Conservation (phyloP, 2,888 invertebrate genomes). For the Aporophyla lueneburgensis region DNA sequence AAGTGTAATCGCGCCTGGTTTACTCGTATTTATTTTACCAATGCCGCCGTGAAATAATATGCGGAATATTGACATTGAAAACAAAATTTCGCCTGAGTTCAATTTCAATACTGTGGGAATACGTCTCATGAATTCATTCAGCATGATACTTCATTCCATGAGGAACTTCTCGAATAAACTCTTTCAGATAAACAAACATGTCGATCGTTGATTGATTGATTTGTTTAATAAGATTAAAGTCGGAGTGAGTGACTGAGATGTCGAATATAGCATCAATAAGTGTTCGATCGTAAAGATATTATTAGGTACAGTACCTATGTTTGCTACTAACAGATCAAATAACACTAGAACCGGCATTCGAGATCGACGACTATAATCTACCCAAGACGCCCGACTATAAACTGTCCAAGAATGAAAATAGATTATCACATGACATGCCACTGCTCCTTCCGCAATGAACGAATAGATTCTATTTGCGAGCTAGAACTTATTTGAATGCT, state of each 20-base stretch:
- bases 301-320: slow-evolving; percentile 18
- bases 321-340: slow-evolving; percentile 46
- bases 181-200: slow-evolving; percentile 44
- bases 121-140: slow-evolving; percentile 21
- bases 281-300: slow-evolving; percentile 31
- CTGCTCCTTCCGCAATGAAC: slow-evolving; percentile 43
- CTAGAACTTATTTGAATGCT: background rate
- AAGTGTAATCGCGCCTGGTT: slow-evolving; percentile 25
- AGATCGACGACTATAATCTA: slow-evolving; percentile 15
- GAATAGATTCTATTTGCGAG: background rate
- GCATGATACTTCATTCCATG: slow-evolving; percentile 26
- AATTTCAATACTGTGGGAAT: slow-evolving; percentile 30
- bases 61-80: slow-evolving; percentile 18
- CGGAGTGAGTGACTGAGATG: slow-evolving; percentile 38
- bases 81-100: slow-evolving; percentile 1
- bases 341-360: slow-evolving; percentile 15
- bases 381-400: no score
- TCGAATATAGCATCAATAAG: slow-evolving; percentile 43
- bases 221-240: slow-evolving; percentile 46
- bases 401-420: slow-evolving; percentile 43
- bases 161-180: slow-evolving; percentile 33
- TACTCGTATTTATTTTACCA: slow-evolving; percentile 22
- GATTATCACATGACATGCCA: slow-evolving; percentile 13
- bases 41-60: slow-evolving; percentile 20
- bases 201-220: slow-evolving; percentile 34